Evolutionary conservation across 2,113 vertebrate genomes (phyloP), one percentile per base, ranked within the genome.

Genomic region (Lamprotornis superbus): DNA sequence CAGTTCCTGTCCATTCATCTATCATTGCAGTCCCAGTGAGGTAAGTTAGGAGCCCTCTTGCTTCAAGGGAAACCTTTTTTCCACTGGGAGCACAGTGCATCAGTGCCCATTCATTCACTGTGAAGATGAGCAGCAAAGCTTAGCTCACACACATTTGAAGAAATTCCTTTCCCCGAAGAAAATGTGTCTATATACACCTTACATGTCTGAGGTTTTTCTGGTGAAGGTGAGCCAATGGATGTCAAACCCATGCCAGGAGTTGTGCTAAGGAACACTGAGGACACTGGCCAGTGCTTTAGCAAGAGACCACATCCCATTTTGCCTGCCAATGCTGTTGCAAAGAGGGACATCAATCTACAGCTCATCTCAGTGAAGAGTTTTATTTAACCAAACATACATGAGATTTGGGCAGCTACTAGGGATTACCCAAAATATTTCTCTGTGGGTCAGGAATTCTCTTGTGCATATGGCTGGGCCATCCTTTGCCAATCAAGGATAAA

Each of bases 211-310:
- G 2, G 11, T n/a, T 55, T 68, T 24, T 24, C 21, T 49, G n/a
- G 18, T 57, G 60, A 81, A 5, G 5, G 12, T 64, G 23, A 63
- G 12, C 11, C 44, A 69, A 19, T 3, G 28, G 20, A 52, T 12
- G 9, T 15, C 27, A 89, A 83, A 49, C 3, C 4, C 5, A 6
- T 25, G 14, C 40, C 67, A 69, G 33, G 30, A 93, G 46, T 46
- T 2, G 1, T 2, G 4, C 10, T 52, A 33, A 27, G 40, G 55
- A 83, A 27, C 11, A 22, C 15, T 55, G 49, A 76, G 57, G 44
- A 52, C 33, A 17, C 16, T 0, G 0, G 11, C 5, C 40, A 81
- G n/a, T 0, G 1, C 31, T 70, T 65, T 27, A 74, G 31, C 31
- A 74, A 52, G 33, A 19, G 17, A 5, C 15, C 15, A 74, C 12